Conservation (phyloP, 1,140 invertebrate species). For the Drosophila athabasca region DNA sequence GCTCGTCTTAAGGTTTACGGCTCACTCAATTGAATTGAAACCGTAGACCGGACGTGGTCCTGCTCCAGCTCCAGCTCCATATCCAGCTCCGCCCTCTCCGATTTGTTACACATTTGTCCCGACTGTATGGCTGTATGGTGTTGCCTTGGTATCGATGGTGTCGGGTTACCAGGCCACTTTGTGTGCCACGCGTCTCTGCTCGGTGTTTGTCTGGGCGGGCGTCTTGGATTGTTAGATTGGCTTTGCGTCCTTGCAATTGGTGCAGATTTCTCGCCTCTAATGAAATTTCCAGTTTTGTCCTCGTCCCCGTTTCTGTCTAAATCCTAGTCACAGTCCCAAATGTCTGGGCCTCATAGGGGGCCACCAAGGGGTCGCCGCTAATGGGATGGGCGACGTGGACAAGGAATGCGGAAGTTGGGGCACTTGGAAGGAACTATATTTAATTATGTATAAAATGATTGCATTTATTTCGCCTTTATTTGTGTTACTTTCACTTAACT, state of each 20-base stretch:
- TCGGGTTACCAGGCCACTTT: slow-evolving; percentile 6
- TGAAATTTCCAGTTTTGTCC: slow-evolving; percentile 26
- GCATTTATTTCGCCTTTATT: slow-evolving; percentile 37
- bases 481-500: slow-evolving; percentile 23
- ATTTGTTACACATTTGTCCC: too few species aligned
- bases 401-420: too few species aligned
- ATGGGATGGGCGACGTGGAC: slow-evolving; percentile 3
- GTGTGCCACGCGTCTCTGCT: neutral
- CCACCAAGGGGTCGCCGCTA: slow-evolving; percentile 12
- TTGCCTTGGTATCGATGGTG: neutral
- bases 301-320: slow-evolving; percentile 9
- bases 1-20: neutral
- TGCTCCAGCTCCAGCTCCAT: slow-evolving; percentile 1
- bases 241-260: slow-evolving; percentile 34
- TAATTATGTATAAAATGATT: slow-evolving; percentile 33
- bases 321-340: neutral
- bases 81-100: neutral
- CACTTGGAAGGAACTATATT: slow-evolving; percentile 2
- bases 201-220: neutral
- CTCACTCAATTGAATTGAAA: slow-evolving; percentile 56
- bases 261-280: slow-evolving; percentile 32
- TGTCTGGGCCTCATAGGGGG: too few species aligned
- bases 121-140: neutral
- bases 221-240: slow-evolving; percentile 25
- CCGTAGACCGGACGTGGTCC: slow-evolving; percentile 27